phyloP scores from a whole-genome alignment of 1,140 invertebrate species.

The Panulirus ornatus region DNA sequence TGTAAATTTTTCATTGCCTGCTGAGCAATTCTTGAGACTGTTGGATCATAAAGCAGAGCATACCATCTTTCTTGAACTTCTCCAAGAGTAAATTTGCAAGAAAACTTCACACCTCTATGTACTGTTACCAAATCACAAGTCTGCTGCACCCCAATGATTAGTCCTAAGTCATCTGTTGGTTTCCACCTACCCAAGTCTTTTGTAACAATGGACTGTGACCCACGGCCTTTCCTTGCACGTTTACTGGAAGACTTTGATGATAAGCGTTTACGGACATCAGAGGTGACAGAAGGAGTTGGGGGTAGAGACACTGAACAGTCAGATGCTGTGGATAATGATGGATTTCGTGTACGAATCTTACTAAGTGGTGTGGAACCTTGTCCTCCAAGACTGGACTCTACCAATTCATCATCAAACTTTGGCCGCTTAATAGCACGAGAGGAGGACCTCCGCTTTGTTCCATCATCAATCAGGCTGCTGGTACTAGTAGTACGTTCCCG shows the following conservation, averaged over 20 bases:
- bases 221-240: constrained; percentile 69
- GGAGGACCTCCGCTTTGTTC: constrained; percentile 72
- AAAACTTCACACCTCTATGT: constrained; percentile 96
- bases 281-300: constrained; percentile 73
- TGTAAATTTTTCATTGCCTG: constrained; percentile 95
- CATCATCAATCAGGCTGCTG: constrained; percentile 71
- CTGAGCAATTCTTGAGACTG: constrained; percentile 91
- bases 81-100: constrained; percentile 94
- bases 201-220: constrained; percentile 80
- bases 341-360: constrained; percentile 79
- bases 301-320: constrained; percentile 74
- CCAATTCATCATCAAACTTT: constrained; percentile 98
- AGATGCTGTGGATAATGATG: constrained; percentile 77
- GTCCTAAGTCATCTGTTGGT: constrained; percentile 95
- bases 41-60: constrained; percentile 94
- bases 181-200: constrained; percentile 97
- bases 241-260: constrained; percentile 75
- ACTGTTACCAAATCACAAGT: constrained; percentile 92
- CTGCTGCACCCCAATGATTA: constrained; percentile 96
- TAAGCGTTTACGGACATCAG: constrained; percentile 73
- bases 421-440: constrained; percentile 94
- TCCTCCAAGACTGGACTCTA: constrained; percentile 88
- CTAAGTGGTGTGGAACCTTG: constrained; percentile 79
- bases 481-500: constrained; percentile 64
- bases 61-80: constrained; percentile 98